Evolutionary conservation across 2,113 vertebrate species (phyloP), one percentile per base, ranked within the genome.

Genomic region (Calyptomena viridis): DNA sequence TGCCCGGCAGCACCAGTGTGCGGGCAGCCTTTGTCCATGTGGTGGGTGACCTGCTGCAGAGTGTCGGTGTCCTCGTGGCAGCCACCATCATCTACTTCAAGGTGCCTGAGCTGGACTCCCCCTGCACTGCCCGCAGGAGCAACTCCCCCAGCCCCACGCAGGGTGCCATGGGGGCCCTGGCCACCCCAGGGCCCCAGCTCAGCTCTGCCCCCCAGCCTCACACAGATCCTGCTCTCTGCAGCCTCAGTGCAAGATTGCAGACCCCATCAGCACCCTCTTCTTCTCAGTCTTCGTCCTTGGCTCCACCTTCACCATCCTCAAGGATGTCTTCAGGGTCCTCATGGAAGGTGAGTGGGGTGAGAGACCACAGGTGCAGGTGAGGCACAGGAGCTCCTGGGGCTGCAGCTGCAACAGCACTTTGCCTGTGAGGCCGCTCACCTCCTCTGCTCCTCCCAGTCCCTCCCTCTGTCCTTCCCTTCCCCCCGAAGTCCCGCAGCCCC

Each of bases 231-330:
- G 6, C 56, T 91, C 89, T 76, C 89, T 72, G 8, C 97, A 99
- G 99, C 99, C 99, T 12, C 99, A 99, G 94, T 99, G 98, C 94
- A 99, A 99, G 98, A 98, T 99, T 0, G 99, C 99, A 5, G 99
- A 99, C 89, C 99, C 99, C 63, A 98, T 99, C 96, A 99, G 99
- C 86, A 99, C 99, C 8, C 99, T 99, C 96, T 98, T 99, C 84
- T 99, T 99, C 98, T 99, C 99, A 0, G 84, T 99, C 96, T 99
- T 99, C 0, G 99, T 99, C 80, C 98, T 99, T 2, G 99, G 98
- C 84, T 99, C 99, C 96, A 99, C 99, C 3, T 9, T 98, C 82
- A 99, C 99, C n/a, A 99, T 99, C 90, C 98, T 99, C 93, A 98
- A 98, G 49, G 99, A 99, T 0, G 99, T 99, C 81, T 98, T 99